Evolutionary conservation across 2,888 invertebrate genomes (phyloP), one percentile per base, ranked within the genome.

Genomic region (Drosophila lacicola): DNA sequence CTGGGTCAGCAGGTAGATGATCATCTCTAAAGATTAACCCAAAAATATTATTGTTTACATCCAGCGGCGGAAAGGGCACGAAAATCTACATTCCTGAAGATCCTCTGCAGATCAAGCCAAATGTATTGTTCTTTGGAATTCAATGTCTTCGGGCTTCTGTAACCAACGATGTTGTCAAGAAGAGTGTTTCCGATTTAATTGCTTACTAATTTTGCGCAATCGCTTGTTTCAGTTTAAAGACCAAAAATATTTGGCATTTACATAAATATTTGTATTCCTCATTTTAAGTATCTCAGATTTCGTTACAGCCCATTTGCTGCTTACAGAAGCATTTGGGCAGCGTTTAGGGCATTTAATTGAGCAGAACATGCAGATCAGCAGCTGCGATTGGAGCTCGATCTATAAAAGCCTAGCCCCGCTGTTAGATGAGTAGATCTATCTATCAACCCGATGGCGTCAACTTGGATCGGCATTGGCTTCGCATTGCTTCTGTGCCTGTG

Each of bases 301-400:
- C 8, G 72, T 42, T 34, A 33, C 33, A 51, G 78, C 21, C 70
- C 70, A 88, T 83, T 83, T 74, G 57, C 25, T 66, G 70, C 29
- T 58, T 25, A 61, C 49, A 80, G 60, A 70, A 17, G 74, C 84
- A 50, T 36, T 47, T 1, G 17, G 3, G 0, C 19, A 8, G 9
- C 25, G 19, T 9, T 82, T 74, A 67, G 3, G 3, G 0, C 4
- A n/a, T 11, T 53, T 62, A 88, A 88, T 88, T 51, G 69, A 49
- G 66, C 87, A 57, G 66, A 68, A 77, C 61, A 33, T 1, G 14
- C 2, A 10, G 25, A 45, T 36, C 21, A 6, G 4, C 14, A 39
- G 39, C 14, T 11, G 33, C 36, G 21, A 60, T 57, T 50, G 11
- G 11, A 5, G 6, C 9, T 42, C 3, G 33, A 19, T 17, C 60